Base-by-base conservation (phyloP, 2,888 invertebrate genomes). In the Oconnorella tubifera region DNA sequence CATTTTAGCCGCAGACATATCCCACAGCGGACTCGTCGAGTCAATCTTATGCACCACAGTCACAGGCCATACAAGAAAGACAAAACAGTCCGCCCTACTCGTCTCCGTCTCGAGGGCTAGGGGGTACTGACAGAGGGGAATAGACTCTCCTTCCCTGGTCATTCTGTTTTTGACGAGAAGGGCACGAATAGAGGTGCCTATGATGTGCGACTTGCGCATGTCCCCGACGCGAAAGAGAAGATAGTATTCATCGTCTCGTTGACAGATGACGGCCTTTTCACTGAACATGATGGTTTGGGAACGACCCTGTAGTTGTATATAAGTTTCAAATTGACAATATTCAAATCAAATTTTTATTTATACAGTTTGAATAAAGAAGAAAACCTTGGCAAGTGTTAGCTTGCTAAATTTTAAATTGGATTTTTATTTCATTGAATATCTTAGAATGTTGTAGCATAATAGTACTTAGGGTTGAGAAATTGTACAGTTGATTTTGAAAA, bases 31-130 rank as follows among this genome's bases (percentile, higher is more conserved):
- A 65, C 92, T 93, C 69, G 87, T 86, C 70, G 90, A 89, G 82
- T 92, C 91, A 79, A 97, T 97, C 83, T 89, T 92, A 83, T 98
- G 98, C 28, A 92, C 94, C 71, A 97, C 92, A 33, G 92, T 96
- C 76, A 92, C 94, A 4, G 97, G 97, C 97, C 97, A 97, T 74
- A 97, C 95, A 81, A 98, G 92, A 86, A 98, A 94, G 71, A 98
- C 94, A 50, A 92, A 90, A 4, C 89, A 89, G 78, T 96, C 85
- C 83, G 95, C 94, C 6, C 48, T 29, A 14, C 48, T 40, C 29
- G 29, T 59, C 33, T 51, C 58, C 3, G 71, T 51, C 63, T 70
- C 70, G 1, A 68, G 40, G 14, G 63, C 57, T 10, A 72, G 59
- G 6, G 66, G 70, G 79, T 92, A 91, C 83, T 96, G 95, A 83